These are phyloP conservation scores for Cataglyphis cursor DNA, from an alignment of 2,888 invertebrate species.

Conservation along the genomic window DNA sequence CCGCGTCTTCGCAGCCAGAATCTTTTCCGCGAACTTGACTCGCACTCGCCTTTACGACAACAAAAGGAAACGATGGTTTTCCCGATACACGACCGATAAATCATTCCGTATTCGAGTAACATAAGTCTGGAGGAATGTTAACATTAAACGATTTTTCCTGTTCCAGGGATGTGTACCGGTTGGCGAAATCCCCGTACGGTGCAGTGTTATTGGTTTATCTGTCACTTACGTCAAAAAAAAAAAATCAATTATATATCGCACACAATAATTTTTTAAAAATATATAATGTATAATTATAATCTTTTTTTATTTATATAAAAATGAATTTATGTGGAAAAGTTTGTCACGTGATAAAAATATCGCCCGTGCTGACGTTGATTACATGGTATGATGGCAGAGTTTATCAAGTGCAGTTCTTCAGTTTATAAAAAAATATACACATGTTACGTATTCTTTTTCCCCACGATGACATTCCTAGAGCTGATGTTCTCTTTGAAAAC, in stretches of 20 bases:
- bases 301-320: not conserved
- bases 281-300: not conserved
- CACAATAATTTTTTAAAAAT: not conserved
- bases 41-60: not conserved
- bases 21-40: slow-evolving; percentile 25
- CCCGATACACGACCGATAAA: slow-evolving; percentile 70
- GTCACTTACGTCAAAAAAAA: slow-evolving; percentile 49
- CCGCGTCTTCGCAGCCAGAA: slow-evolving; percentile 32
- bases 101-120: slow-evolving; percentile 68
- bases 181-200: slow-evolving; percentile 59
- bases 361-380: not conserved
- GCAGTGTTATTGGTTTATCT: slow-evolving; percentile 62
- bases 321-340: not conserved
- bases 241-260: slow-evolving; percentile 22
- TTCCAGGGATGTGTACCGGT: slow-evolving; percentile 41
- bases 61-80: slow-evolving; percentile 54
- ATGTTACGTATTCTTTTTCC: not conserved
- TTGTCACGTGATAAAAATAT: not conserved
- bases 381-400: slow-evolving; percentile 7
- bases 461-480: not conserved
- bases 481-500: slow-evolving; percentile 26
- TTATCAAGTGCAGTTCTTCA: not conserved
- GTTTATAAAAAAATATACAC: slow-evolving; percentile 15
- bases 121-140: slow-evolving; percentile 46
- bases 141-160: slow-evolving; percentile 74